Conservation (phyloP, 2,888 invertebrate species). For the Agrotis segetum region DNA sequence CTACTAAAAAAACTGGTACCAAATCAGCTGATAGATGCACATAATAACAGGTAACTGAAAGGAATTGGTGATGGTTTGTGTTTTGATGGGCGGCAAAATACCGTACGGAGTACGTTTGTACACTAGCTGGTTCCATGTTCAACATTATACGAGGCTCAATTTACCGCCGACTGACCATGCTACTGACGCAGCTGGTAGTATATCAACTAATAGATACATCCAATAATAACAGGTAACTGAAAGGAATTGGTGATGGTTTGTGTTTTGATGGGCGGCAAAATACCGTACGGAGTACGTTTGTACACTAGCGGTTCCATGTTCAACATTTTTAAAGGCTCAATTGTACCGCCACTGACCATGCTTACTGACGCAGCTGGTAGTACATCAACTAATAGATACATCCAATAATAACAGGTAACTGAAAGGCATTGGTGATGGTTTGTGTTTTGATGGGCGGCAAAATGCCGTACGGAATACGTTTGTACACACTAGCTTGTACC, state of each 20-base stretch:
- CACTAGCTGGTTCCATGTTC: constrained; percentile 95
- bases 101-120: no score
- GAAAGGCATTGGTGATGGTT: no score
- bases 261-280: no score
- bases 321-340: constrained; percentile 96
- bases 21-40: constrained; percentile 95
- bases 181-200: constrained; percentile 97
- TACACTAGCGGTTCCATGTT: constrained; percentile 95
- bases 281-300: no score
- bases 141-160: constrained; percentile 96
- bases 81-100: neutral
- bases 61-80: constrained; percentile 2
- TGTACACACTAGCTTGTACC: no score
- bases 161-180: constrained; percentile 98
- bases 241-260: no score
- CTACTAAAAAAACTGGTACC: no score
- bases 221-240: no score
- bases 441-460: no score
- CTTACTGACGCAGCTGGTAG: constrained; percentile 97
- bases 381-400: constrained; percentile 90
- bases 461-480: no score
- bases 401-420: no score
- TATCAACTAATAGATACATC: constrained; percentile 88
- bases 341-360: constrained; percentile 98
- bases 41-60: constrained; percentile 94